Base-by-base conservation (phyloP, 2,797 vertebrate species). In the Pangasius sanitwongsei region DNA sequence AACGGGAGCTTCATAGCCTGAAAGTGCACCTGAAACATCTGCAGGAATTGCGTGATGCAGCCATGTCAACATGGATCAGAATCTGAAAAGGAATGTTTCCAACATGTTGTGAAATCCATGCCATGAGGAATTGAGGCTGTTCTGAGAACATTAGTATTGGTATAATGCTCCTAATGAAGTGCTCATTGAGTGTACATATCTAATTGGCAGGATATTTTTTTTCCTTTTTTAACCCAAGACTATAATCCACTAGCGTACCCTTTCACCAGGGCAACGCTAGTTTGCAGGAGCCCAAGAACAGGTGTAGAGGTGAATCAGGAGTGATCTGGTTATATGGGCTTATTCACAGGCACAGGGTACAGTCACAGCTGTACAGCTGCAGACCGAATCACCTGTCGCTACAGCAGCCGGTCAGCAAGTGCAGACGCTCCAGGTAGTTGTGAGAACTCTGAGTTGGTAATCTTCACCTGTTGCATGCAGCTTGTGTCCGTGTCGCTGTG, bases 401-500 rank as follows among this genome's bases (percentile, higher is more conserved):
- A 97, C 98, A 87, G 98, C 98, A 97, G 97, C 98, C 94, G 98
- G 97, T 96, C 98, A 99, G 98, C 98, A 99, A 97, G 97, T 99
- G 96, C 98, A 99, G 97, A 98, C 98, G 95, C 98, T 99, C 97
- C 98, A 99, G 98, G 98, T 98, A 99, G 98, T 98, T 98, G 98
- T 99, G 97, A 95, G 94, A 96, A 74, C 92, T 94, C 96, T 92
- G 93, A 90, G 88, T 41, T 78, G 61, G 8, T 65, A 41, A 53
- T 74, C 65, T 55, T 87, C 34, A 74, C 74, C 80, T 87, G 83
- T 87, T 75, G 90, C 91, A 92, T 92, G 90, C 61, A 28, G 93
- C 94, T 94, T 94, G 93, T 94, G 93, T 94, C 94, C 90, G 92
- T 93, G 92, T 88, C 85, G 20, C 86, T 65, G 89, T 90, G 87